A percentile compares a stretch with the other conserved stretches of the same genome.
Conservation (phyloP, 2,113 vertebrate species). For the Nibea coibor region DNA sequence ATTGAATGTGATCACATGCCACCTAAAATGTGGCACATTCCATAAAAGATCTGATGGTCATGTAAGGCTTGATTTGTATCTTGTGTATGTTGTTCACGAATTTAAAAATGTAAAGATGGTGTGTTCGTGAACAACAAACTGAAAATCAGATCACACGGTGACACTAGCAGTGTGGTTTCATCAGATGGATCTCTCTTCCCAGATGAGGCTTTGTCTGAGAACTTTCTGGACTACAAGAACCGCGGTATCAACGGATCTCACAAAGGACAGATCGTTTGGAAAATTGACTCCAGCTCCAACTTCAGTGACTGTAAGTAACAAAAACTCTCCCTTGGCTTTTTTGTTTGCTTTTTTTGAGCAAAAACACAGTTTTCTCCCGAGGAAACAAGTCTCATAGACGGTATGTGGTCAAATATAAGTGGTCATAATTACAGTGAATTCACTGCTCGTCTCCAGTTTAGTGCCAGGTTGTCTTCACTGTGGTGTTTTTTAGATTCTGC, state of each 20-base stretch:
- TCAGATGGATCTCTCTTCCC: constrained; percentile 31
- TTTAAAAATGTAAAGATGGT: too few relatives aligned
- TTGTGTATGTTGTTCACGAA: too few relatives aligned
- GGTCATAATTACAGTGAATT: too few relatives aligned
- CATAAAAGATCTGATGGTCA: too few relatives aligned
- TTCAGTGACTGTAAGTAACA: constrained; percentile 91
- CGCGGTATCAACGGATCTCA: constrained; percentile 96
- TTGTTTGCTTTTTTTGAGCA: neutral
- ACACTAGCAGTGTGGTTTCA: neutral
- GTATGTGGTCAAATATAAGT: neutral
- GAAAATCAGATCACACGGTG: too few relatives aligned
- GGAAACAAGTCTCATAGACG: neutral
- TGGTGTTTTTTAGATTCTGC: neutral
- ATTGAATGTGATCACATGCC: too few relatives aligned
- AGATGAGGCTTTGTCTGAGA: constrained; percentile 96
- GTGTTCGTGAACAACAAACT: too few relatives aligned
- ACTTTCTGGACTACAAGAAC: constrained; percentile 99
- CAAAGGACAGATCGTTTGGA: constrained; percentile 96
- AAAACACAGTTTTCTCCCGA: neutral
- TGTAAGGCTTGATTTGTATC: too few relatives aligned
- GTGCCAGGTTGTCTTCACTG: neutral
- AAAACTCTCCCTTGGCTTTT: neutral
- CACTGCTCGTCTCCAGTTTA: neutral
- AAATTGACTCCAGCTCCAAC: constrained; percentile 92
- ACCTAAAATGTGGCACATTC: too few relatives aligned